phyloP scores from a whole-genome alignment of 2,888 invertebrate species.

The Coenonympha arcania region DNA sequence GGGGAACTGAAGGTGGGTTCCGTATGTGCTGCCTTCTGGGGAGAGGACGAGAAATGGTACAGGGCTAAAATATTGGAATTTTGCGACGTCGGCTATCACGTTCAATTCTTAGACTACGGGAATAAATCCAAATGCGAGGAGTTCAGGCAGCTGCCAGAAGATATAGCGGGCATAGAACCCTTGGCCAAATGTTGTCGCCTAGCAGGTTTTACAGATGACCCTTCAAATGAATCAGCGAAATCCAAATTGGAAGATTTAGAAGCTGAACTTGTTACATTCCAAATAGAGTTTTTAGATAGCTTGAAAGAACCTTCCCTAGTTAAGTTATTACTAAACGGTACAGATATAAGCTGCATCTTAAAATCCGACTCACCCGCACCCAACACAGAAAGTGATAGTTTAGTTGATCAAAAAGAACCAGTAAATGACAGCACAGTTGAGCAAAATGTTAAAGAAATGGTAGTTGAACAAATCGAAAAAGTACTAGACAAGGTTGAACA shows the following conservation, averaged over 20 bases:
- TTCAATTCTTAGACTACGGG: slow-evolving; percentile 81
- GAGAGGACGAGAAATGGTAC: slow-evolving; percentile 80
- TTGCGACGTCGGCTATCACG: slow-evolving; percentile 71
- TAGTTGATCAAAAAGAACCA: slow-evolving; percentile 13
- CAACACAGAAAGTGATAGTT: slow-evolving; percentile 15
- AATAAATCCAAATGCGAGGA: slow-evolving; percentile 77
- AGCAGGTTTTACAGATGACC: slow-evolving; percentile 59
- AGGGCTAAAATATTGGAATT: slow-evolving; percentile 77
- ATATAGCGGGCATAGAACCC: slow-evolving; percentile 71
- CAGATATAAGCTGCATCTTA: slow-evolving; percentile 45
- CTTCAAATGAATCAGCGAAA: slow-evolving; percentile 58
- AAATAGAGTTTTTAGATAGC: slow-evolving; percentile 76
- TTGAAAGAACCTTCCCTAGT: slow-evolving; percentile 75
- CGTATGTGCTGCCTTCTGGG: slow-evolving; percentile 78
- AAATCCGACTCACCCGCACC: slow-evolving; percentile 15
- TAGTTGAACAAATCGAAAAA: not conserved
- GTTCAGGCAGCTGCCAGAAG: slow-evolving; percentile 76
- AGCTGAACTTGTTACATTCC: slow-evolving; percentile 59
- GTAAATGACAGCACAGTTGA: slow-evolving; percentile 1
- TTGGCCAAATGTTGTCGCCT: slow-evolving; percentile 78
- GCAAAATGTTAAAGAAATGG: not conserved
- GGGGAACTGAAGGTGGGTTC: slow-evolving; percentile 74
- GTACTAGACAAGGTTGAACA: not conserved
- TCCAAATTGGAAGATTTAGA: slow-evolving; percentile 52
- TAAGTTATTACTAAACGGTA: slow-evolving; percentile 72